Percentiles rank a stretch among this genome's conserved stretches.
These are phyloP conservation scores for Notiomystis cincta DNA, from an alignment of 2,113 vertebrate species.

Conservation along the genomic window DNA sequence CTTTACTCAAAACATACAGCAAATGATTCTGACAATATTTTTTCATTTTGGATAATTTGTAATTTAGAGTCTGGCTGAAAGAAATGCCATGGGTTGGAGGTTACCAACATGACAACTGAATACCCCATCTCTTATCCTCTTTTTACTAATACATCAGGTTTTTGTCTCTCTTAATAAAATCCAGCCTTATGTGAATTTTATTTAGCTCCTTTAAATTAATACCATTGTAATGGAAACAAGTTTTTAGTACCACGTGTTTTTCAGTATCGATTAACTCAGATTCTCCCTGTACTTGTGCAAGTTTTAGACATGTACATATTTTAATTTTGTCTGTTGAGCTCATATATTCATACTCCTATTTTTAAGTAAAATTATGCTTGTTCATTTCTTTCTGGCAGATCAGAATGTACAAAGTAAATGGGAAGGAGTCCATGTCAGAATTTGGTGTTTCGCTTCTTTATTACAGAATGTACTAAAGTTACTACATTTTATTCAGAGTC, in stretches of 20 bases:
- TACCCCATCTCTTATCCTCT: background rate
- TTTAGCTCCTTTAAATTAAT: background rate
- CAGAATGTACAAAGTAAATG: background rate
- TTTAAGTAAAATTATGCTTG: background rate
- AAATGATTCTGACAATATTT: background rate
- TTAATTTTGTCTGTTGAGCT: background rate
- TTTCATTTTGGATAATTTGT: background rate
- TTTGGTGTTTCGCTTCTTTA: background rate
- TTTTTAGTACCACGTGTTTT: background rate
- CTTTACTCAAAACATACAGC: background rate
- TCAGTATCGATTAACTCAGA: background rate
- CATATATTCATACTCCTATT: background rate
- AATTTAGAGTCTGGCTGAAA: background rate
- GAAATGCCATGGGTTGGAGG: background rate
- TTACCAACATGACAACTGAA: background rate
- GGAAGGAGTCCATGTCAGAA: background rate
- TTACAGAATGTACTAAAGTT: background rate
- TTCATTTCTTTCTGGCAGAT: background rate
- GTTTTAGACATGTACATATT: background rate
- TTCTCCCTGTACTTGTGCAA: background rate
- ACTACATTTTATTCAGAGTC: background rate
- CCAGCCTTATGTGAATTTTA: background rate
- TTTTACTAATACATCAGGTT: background rate
- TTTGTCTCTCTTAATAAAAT: background rate
- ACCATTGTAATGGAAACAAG: background rate